A percentile compares a stretch with the other conserved stretches of the same genome.
Evolutionary conservation across 2,888 invertebrate species (phyloP).

Genomic region (Mimumesa dahlbomi): DNA sequence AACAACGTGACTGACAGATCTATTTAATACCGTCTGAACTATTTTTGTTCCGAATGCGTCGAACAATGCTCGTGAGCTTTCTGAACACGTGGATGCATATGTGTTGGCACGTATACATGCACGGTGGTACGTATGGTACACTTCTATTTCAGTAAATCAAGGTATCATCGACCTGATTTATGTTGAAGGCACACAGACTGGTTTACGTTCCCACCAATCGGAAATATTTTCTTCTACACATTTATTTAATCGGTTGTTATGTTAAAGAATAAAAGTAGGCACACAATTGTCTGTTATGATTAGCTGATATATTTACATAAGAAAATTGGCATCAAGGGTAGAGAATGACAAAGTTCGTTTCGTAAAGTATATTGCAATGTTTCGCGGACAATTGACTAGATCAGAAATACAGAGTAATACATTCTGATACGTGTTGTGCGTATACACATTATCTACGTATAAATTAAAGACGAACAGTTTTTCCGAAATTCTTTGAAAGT

Average conservation of each 20-base stretch:
- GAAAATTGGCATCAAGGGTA: not conserved
- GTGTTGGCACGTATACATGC: too few species aligned
- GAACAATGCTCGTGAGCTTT: too few species aligned
- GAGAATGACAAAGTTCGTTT: conserved; percentile 30
- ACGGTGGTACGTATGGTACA: too few species aligned
- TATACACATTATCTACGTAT: conserved; percentile 40
- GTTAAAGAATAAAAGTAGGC: too few species aligned
- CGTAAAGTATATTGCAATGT: conserved; percentile 72
- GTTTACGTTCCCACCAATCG: not conserved
- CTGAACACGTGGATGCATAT: too few species aligned
- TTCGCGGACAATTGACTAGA: conserved; percentile 75
- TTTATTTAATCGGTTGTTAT: too few species aligned
- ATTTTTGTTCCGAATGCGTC: not conserved
- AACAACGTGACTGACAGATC: not conserved
- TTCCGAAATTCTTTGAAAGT: conserved; percentile 20
- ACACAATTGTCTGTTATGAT: too few species aligned
- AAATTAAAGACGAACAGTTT: conserved; percentile 36
- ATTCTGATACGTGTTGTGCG: conserved; percentile 47
- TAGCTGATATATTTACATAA: not conserved
- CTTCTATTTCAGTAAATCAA: conserved; percentile 24
- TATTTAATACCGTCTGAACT: not conserved
- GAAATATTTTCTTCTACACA: too few species aligned
- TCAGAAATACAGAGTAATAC: conserved; percentile 64
- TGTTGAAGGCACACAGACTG: not conserved
- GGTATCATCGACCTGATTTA: conserved; percentile 9